Base-by-base conservation (phyloP, 2,888 invertebrate species). In the Priocnemis perturbator region DNA sequence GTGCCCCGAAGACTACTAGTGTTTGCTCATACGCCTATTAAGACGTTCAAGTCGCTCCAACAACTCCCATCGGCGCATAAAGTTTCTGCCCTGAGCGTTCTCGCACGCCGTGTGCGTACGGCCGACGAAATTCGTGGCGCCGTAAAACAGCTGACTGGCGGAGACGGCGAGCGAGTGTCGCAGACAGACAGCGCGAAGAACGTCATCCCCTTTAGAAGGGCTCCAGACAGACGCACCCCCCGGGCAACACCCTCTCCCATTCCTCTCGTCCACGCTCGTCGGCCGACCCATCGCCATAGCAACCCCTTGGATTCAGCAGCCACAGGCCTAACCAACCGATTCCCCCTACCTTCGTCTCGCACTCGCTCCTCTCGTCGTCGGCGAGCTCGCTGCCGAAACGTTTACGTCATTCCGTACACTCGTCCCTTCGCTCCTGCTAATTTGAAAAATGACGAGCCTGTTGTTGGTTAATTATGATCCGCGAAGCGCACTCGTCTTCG, bases 161-260 rank as follows among this genome's bases (percentile, higher is more conserved):
- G 67, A 59, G 64, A 70, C 50, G 64, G 53, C 60, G 67, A 50
- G 66, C 57, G 68, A 66, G 60, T 56, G 56, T 61, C 57, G 66
- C 67, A 77, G 75, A 79, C 74, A 69, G 64, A 73, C 62, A 70
- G 64, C 61, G 61, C 71, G 73, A 77, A 78, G 78, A 63, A 74
- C 74, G 62, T 73, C 82, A 85, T 83, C 82, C 85, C 83, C 86
- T 83, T 82, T 79, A 81, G 80, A 79, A 71, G 73, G 77, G 83
- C 81, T 81, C 83, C 86, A 86, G 87, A 85, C 87, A 80, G 83
- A 85, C 83, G 82, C 82, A 81, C 81, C 83, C 83, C 75, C 79
- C 68, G 77, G 79, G 78, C 81, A 76, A 77, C 77, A 64, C 64
- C 60, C 73, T 62, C 67, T 64, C 62, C 64, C 76, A 67, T 56